phyloP scores from a whole-genome alignment of 2,888 invertebrate genomes.

The Bellardia pandia region DNA sequence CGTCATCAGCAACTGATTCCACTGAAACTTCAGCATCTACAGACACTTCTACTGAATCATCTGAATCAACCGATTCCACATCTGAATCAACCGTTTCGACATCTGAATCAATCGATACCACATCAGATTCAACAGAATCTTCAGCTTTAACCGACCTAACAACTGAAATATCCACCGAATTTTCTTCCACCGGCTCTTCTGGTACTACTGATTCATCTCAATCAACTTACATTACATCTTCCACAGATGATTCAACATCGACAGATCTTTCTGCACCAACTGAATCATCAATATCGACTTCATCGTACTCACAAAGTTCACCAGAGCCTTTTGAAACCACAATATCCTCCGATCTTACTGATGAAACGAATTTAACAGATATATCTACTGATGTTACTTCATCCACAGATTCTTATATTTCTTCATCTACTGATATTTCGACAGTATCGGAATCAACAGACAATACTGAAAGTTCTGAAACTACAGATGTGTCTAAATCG shows the following conservation, averaged over 20 bases:
- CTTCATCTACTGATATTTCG: conserved; percentile 61
- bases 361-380: conserved; percentile 63
- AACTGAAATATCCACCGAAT: conserved; percentile 21
- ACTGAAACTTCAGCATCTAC: conserved; percentile 32
- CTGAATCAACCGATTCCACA: conserved; percentile 44
- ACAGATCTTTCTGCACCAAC: conserved; percentile 35
- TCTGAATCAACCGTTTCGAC: conserved; percentile 55
- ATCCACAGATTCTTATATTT: conserved; percentile 57
- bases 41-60: conserved; percentile 40
- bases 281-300: conserved; percentile 26
- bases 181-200: conserved; percentile 35
- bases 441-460: conserved; percentile 38
- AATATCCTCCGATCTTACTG: conserved; percentile 38
- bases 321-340: conserved; percentile 37
- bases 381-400: conserved; percentile 68
- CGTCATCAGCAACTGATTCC: conserved; percentile 50
- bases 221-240: conserved; percentile 7
- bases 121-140: neutral
- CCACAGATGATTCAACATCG: conserved; percentile 10
- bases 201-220: conserved; percentile 26
- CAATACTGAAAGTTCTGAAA: conserved; percentile 26
- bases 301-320: conserved; percentile 9
- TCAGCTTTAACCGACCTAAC: conserved; percentile 35
- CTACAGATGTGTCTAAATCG: conserved; percentile 53
- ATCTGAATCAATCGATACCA: conserved; percentile 33